These are phyloP conservation scores for Anoplophora glabripennis DNA, from an alignment of 1,140 invertebrate species.

Conservation along the genomic window DNA sequence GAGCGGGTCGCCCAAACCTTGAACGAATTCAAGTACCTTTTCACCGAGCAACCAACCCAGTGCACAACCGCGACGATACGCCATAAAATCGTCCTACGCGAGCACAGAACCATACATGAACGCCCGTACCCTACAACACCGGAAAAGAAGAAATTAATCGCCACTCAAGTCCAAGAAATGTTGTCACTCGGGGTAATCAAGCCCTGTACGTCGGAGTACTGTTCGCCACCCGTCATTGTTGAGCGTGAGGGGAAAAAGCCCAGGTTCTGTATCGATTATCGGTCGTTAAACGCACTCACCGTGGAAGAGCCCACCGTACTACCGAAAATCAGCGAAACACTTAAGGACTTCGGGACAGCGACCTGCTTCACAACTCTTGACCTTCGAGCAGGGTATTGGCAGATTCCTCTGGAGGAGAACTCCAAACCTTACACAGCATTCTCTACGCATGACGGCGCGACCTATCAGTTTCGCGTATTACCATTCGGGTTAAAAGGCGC, in stretches of 20 bases:
- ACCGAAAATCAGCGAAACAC: slow-evolving; percentile 22
- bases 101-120: background rate
- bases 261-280: slow-evolving; percentile 46
- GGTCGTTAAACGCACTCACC: slow-evolving; percentile 47
- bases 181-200: background rate
- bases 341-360: slow-evolving; percentile 16
- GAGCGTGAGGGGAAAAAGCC: slow-evolving; percentile 40
- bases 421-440: slow-evolving; percentile 37
- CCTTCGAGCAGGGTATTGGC: slow-evolving; percentile 37
- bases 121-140: background rate
- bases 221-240: slow-evolving; percentile 42
- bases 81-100: background rate
- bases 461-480: slow-evolving; percentile 33
- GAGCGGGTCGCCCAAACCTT: too few species aligned
- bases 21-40: too few species aligned
- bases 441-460: slow-evolving; percentile 31
- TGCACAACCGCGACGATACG: too few species aligned
- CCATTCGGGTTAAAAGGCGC: slow-evolving; percentile 41
- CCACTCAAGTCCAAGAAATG: background rate
- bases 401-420: slow-evolving; percentile 29
- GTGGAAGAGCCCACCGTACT: slow-evolving; percentile 37
- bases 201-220: background rate
- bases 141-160: background rate
- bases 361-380: slow-evolving; percentile 30
- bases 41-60: too few species aligned